Conservation (phyloP, 2,797 vertebrate genomes). For the Crypturellus tataupa region DNA sequence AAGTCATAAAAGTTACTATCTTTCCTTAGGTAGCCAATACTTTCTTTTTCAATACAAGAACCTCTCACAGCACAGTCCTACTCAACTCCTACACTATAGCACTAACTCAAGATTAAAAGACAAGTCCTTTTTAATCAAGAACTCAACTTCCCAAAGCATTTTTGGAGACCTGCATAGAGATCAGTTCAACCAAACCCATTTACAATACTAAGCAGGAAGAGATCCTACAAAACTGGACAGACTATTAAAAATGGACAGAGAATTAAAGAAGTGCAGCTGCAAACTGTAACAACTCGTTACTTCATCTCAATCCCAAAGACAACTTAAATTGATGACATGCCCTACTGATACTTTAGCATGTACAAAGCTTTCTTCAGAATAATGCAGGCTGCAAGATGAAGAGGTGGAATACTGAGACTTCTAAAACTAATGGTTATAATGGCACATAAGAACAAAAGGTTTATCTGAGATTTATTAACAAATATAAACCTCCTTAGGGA, state of each 20-base stretch:
- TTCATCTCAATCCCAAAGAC: not conserved
- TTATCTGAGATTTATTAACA: not conserved
- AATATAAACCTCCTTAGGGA: not conserved
- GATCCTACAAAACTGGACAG: not conserved
- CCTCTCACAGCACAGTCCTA: not conserved
- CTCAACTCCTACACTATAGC: not conserved
- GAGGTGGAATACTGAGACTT: not conserved
- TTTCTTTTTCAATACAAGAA: not conserved
- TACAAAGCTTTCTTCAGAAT: not conserved
- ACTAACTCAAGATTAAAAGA: not conserved
- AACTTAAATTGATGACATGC: not conserved
- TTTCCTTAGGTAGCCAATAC: not conserved
- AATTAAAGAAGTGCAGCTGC: rapidly evolving
- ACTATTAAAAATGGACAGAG: not conserved
- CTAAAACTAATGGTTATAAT: not conserved
- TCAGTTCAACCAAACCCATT: not conserved
- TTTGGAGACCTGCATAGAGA: not conserved
- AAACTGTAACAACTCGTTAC: not conserved
- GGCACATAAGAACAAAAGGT: not conserved
- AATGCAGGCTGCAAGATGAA: not conserved
- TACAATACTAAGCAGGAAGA: not conserved
- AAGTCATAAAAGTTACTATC: not conserved
- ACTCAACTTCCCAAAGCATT: not conserved
- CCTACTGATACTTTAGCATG: not conserved
- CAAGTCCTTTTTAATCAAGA: not conserved